Percentiles rank a stretch among this genome's conserved stretches.
phyloP scores from a whole-genome alignment of 2,888 invertebrate species.

The Ganaspis brasiliensis region DNA sequence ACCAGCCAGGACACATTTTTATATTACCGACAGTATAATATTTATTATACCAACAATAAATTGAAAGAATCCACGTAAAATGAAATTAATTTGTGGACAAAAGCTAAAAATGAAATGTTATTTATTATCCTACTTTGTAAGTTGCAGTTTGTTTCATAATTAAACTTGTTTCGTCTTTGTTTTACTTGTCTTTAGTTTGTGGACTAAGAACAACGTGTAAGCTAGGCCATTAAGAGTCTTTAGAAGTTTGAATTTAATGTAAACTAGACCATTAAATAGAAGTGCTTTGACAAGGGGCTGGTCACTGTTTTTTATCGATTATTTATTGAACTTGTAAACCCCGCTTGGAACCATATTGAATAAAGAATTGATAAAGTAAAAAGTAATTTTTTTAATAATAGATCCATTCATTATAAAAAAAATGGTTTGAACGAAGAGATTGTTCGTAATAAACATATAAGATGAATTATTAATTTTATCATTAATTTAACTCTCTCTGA shows the following conservation, averaged over 20 bases:
- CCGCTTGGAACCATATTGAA: not conserved
- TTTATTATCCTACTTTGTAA: slow-evolving; percentile 25
- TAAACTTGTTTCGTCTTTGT: slow-evolving; percentile 24
- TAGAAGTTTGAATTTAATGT: slow-evolving; percentile 38
- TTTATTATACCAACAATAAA: too few species aligned
- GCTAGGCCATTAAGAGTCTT: slow-evolving; percentile 29
- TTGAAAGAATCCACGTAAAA: not conserved
- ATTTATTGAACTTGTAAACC: not conserved
- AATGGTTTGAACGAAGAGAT: too few species aligned
- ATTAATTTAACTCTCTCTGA: too few species aligned
- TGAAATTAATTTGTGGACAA: not conserved
- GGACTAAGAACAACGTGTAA: slow-evolving; percentile 15
- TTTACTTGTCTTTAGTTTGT: slow-evolving; percentile 25
- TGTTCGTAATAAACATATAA: too few species aligned
- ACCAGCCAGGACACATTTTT: too few species aligned
- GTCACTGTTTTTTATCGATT: slow-evolving; percentile 24
- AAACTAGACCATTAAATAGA: slow-evolving; percentile 31
- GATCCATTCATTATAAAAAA: too few species aligned
- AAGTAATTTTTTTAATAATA: too few species aligned
- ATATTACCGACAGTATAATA: too few species aligned
- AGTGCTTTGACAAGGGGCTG: slow-evolving; percentile 13
- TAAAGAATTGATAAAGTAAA: not conserved
- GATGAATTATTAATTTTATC: too few species aligned
- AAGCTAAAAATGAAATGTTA: not conserved
- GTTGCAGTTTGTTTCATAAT: slow-evolving; percentile 22